Evolutionary conservation across 1,140 invertebrate genomes (phyloP).

Genomic region (Eurosta solidaginis): DNA sequence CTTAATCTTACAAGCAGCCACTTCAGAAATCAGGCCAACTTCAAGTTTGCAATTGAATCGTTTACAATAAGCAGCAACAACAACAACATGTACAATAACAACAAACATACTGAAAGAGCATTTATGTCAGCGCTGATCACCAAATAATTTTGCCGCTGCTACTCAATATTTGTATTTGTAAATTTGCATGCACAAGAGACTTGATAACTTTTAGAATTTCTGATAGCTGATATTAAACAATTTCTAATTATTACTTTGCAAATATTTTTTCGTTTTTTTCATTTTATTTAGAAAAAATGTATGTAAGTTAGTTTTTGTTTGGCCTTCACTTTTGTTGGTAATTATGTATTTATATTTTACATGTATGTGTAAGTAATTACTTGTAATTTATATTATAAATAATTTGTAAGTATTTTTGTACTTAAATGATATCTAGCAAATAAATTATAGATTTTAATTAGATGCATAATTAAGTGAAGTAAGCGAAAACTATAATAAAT

Average conservation of each 20-base stretch:
- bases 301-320: background rate
- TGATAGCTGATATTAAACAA: background rate
- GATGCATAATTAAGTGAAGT: background rate
- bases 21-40: too few relatives aligned
- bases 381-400: conserved; percentile 29
- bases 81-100: background rate
- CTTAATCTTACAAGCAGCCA: too few relatives aligned
- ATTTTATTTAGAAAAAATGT: too few relatives aligned
- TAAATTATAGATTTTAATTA: conserved; percentile 27
- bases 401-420: conserved; percentile 57
- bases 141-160: conserved; percentile 10
- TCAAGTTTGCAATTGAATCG: too few relatives aligned
- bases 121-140: background rate
- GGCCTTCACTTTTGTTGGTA: background rate
- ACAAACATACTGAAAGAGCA: background rate
- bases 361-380: conserved; percentile 19
- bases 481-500: background rate
- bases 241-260: background rate
- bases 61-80: too few relatives aligned
- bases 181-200: conserved; percentile 15
- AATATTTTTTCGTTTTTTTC: background rate
- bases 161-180: background rate
- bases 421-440: conserved; percentile 45
- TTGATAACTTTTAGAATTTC: conserved; percentile 2
- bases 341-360: background rate